Evolutionary conservation across 37 sponge, comb jelly and placozoan genomes (phyloP).

Genomic region (Halichondria panicea): DNA sequence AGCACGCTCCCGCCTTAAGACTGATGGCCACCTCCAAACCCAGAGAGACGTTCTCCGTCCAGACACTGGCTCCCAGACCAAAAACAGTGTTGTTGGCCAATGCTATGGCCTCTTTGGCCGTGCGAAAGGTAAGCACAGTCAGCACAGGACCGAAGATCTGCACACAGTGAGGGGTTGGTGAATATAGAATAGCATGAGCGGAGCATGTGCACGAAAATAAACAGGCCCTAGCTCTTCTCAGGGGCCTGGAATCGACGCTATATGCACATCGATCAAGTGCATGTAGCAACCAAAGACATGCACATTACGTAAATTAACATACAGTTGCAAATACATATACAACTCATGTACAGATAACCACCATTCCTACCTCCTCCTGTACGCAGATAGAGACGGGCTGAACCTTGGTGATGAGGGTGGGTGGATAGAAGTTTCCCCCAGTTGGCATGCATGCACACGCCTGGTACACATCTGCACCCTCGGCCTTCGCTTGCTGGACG

Average conservation of each 20-base stretch:
- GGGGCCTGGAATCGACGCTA: too few relatives aligned
- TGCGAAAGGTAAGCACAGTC: constrained; percentile 87
- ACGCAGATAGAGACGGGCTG: constrained; percentile 92
- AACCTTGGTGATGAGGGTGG: constrained; percentile 94
- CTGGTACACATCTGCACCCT: constrained; percentile 93
- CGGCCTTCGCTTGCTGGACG: constrained; percentile 82
- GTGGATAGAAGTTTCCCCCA: constrained; percentile 80
- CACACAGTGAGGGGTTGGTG: not conserved
- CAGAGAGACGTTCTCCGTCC: constrained; percentile 88
- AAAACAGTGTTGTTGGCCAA: constrained; percentile 91
- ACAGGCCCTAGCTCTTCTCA: too few relatives aligned
- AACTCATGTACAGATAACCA: not conserved
- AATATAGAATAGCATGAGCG: too few relatives aligned
- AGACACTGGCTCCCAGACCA: constrained; percentile 85
- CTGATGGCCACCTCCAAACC: constrained; percentile 84
- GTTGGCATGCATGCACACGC: constrained; percentile 88
- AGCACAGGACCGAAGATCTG: constrained; percentile 97
- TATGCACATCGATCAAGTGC: too few relatives aligned
- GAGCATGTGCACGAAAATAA: too few relatives aligned
- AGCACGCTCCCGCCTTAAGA: constrained; percentile 75
- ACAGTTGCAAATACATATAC: too few relatives aligned
- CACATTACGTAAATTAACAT: too few relatives aligned
- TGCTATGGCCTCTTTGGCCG: constrained; percentile 95
- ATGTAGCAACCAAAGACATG: too few relatives aligned
- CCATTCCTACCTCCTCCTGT: constrained; percentile 85